Evolutionary conservation across 2,888 invertebrate species (phyloP), one percentile per base, ranked within the genome.

Genomic region (Keiferia lycopersicella): DNA sequence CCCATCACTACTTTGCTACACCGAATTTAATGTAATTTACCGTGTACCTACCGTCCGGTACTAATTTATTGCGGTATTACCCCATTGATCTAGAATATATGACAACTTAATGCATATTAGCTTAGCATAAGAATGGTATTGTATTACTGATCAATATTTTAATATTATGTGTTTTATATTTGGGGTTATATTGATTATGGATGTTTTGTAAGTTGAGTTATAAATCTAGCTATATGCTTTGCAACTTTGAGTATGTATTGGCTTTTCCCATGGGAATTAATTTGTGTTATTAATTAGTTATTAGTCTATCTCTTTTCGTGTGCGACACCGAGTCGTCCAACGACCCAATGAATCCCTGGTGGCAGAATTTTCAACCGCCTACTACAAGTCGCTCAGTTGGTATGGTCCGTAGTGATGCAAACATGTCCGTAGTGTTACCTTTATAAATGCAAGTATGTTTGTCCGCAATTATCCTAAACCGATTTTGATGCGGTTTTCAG

Each of bases 61-160:
- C 20, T 51, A 39, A 60, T 34, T 34, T 22, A 64, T 60, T 26
- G 51, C 34, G 26, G 39, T 18, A 59, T 51, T 59, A 50, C n/a
- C 10, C 34, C 26, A 64, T 64, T 57, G 64, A 48, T 56, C 38
- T 51, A 20, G 57, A 71, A 73, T 74, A 68, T 69, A 73, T 71
- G 65, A 65, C 69, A 62, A 67, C 65, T 66, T 68, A 70, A 69
- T 72, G 71, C 67, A 66, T 69, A 69, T 72, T 65, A 61, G 65
- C 61, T 74, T 73, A 67, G 53, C 72, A 74, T 39, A 16, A 53
- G 10, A 34, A 61, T 61, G 51, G 41, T 63, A 51, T n/a, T n/a
- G n/a, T n/a, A n/a, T n/a, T 34, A 8, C 34, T 65, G 64, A 30
- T 26, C 26, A 34, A 14, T 34, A 16, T 16, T 26, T 1, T 56